phyloP scores from a whole-genome alignment of 2,888 invertebrate genomes.

The Chrysina gloriosa region DNA sequence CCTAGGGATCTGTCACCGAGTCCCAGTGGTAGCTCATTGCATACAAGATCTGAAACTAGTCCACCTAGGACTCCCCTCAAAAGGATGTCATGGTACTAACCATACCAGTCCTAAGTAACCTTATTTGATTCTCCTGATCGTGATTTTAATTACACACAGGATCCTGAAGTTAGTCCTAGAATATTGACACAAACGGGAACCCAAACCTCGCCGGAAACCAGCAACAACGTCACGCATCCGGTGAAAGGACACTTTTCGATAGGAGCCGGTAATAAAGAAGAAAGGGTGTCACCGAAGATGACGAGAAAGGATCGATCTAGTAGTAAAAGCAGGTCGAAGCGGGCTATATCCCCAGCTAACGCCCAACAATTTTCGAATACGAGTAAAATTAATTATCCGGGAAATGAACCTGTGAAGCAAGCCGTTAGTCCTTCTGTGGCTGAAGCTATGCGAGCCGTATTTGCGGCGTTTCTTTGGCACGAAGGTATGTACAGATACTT shows the following conservation, averaged over 20 bases:
- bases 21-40: constrained; percentile 68
- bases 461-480: constrained; percentile 97
- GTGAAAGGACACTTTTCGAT: constrained; percentile 71
- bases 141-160: constrained; percentile 14
- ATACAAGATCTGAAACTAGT: constrained; percentile 67
- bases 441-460: constrained; percentile 92
- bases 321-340: constrained; percentile 66
- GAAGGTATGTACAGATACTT: constrained; percentile 76
- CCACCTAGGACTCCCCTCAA: constrained; percentile 66
- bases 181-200: constrained; percentile 74
- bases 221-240: constrained; percentile 56
- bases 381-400: constrained; percentile 60
- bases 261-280: constrained; percentile 69
- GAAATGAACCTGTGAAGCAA: constrained; percentile 76
- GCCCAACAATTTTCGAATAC: constrained; percentile 62
- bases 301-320: constrained; percentile 68
- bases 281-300: constrained; percentile 69
- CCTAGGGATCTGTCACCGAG: constrained; percentile 68
- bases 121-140: neutral
- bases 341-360: constrained; percentile 63
- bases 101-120: neutral
- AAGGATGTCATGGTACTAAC: constrained; percentile 55
- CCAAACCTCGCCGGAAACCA: constrained; percentile 76
- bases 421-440: constrained; percentile 94
- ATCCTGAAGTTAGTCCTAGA: constrained; percentile 55